phyloP scores from a whole-genome alignment of 2,113 vertebrate genomes.

The Istiophorus platypterus region DNA sequence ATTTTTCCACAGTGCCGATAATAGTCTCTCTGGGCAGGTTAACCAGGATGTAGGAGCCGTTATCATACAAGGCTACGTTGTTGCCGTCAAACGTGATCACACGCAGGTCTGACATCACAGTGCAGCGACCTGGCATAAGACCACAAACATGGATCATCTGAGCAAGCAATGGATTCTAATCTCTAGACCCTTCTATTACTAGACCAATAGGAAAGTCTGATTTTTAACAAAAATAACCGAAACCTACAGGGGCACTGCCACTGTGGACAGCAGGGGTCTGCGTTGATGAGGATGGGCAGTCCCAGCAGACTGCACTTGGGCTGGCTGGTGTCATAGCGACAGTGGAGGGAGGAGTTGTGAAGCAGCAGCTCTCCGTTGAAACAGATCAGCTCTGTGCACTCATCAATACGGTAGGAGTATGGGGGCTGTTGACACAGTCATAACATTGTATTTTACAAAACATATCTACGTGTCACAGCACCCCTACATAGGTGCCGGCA shows the following conservation, averaged over 20 bases:
- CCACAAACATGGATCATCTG: background rate
- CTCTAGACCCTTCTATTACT: background rate
- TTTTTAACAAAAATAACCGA: background rate
- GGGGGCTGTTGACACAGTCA: conserved; percentile 76
- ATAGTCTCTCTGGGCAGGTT: conserved; percentile 91
- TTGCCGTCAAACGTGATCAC: conserved; percentile 98
- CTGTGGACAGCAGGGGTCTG: conserved; percentile 93
- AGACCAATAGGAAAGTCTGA: background rate
- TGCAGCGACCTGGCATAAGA: conserved; percentile 90
- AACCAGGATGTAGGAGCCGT: conserved; percentile 95
- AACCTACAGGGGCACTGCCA: conserved; percentile 97
- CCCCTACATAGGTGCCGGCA: background rate
- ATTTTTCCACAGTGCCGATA: conserved; percentile 95
- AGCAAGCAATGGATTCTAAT: background rate
- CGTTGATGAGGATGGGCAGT: conserved; percentile 92
- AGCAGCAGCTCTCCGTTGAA: conserved; percentile 91
- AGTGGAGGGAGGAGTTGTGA: conserved; percentile 94
- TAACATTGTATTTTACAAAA: conserved; percentile 10
- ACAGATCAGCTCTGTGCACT: conserved; percentile 95
- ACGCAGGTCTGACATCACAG: conserved; percentile 94
- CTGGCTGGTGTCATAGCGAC: conserved; percentile 88
- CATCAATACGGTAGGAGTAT: conserved; percentile 91
- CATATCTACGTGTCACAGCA: background rate
- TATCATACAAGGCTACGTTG: conserved; percentile 93
- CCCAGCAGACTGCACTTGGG: conserved; percentile 95